Evolutionary conservation across 2,797 vertebrate genomes (phyloP), one percentile per base, ranked within the genome.

Genomic region (Acrossocheilus wenchowensis): DNA sequence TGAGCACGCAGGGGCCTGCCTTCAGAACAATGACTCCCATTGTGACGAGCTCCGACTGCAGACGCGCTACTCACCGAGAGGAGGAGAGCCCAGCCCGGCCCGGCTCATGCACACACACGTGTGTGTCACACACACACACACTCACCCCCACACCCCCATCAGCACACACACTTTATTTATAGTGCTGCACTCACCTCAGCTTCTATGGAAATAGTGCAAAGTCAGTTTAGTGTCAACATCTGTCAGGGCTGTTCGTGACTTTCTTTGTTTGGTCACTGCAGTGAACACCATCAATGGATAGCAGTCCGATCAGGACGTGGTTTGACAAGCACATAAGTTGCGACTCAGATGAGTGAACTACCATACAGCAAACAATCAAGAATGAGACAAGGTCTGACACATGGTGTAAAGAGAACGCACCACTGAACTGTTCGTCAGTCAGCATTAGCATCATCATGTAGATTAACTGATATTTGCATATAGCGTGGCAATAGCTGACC

Each of bases 1-100:
- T 90, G 91, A 90, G 90, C 97, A 97, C 93, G 97, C 96, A 95
- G 94, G 91, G 96, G 94, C 97, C 95, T 97, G 97, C 94, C 94
- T 91, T 57, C 81, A 78, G 93, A 95, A 98, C 97, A 98, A 97
- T 97, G 95, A 92, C 90, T 91, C 87, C 93, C 95, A 97, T 98
- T 98, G 97, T 97, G 94, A 94, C 94, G 90, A 85, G 45, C 94
- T 92, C 91, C 89, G 94, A 93, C 95, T 92, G 94, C 94, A 93
- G 92, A 94, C 90, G 85, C 93, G 93, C 89, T 60, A 19, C 72
- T 75, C 54, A 23, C 93, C 93, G n/a, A n/a, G n/a, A n/a, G n/a
- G n/a, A n/a, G n/a, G 48, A 90, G 95, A 93, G 94, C 94, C 95
- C 93, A 92, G 94, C 95, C 95, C 85, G 80, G 52, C 86, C 92